Conservation (phyloP, 35 echinoderm and acorn worm genomes). For the Apostichopus californicus region DNA sequence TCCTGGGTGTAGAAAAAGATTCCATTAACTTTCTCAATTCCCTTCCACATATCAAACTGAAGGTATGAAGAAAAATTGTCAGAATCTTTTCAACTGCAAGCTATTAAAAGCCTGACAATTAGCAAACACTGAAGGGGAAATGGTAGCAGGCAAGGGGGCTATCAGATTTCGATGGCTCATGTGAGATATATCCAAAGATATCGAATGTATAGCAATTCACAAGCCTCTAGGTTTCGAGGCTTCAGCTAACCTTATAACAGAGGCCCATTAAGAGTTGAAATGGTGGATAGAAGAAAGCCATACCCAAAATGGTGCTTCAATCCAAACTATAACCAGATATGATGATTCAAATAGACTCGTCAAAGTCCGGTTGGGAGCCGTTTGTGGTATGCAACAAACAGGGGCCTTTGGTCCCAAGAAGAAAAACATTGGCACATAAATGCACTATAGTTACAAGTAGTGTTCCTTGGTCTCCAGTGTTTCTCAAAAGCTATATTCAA, state of each 20-base stretch:
- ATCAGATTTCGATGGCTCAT: constrained; percentile 38
- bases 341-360: constrained; percentile 36
- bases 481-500: constrained; percentile 36
- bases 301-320: constrained; percentile 29
- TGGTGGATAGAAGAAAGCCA: constrained; percentile 42
- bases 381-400: constrained; percentile 14
- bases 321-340: constrained; percentile 10
- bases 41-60: constrained; percentile 38
- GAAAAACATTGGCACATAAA: constrained; percentile 51
- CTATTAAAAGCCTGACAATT: not conserved
- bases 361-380: constrained; percentile 9
- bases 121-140: constrained; percentile 19
- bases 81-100: not conserved
- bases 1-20: constrained; percentile 10
- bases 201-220: not conserved
- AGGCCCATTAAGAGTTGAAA: constrained; percentile 12
- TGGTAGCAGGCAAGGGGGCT: constrained; percentile 23
- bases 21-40: constrained; percentile 12
- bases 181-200: constrained; percentile 28
- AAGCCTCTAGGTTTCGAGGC: not conserved
- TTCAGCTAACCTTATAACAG: not conserved
- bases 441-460: constrained; percentile 24
- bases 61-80: constrained; percentile 15
- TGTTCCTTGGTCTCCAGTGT: not conserved
- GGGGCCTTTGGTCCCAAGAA: constrained; percentile 16